Evolutionary conservation across 92 coral and sea anemone species (phyloP).

Genomic region (Muricea muricata): DNA sequence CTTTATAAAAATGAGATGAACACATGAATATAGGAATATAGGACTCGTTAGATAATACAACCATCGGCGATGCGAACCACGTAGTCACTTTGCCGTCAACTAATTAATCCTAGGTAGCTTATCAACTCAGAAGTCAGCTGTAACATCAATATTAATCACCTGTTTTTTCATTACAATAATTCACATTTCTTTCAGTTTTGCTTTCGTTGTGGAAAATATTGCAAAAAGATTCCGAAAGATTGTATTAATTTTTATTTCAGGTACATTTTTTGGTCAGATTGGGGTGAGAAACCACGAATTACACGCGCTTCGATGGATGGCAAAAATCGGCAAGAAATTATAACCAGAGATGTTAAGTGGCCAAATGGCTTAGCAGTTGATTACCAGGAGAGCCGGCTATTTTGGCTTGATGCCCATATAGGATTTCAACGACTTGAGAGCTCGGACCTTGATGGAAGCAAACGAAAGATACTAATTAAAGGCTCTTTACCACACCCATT

Average conservation of each 20-base stretch:
- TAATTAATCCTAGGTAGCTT: too few relatives aligned
- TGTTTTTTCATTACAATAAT: too few relatives aligned
- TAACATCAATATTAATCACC: too few relatives aligned
- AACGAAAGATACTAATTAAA: constrained; percentile 43
- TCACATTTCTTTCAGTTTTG: too few relatives aligned
- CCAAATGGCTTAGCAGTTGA: constrained; percentile 97
- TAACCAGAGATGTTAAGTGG: constrained; percentile 76
- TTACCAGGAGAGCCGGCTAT: constrained; percentile 67
- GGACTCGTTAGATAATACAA: too few relatives aligned
- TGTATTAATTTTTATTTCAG: constrained; percentile 47
- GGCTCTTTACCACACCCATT: constrained; percentile 66
- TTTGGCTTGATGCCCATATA: constrained; percentile 87
- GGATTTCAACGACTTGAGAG: constrained; percentile 5
- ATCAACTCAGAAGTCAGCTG: too few relatives aligned
- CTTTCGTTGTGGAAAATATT: too few relatives aligned
- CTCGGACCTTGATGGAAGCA: constrained; percentile 45
- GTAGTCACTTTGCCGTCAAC: too few relatives aligned
- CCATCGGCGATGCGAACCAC: too few relatives aligned
- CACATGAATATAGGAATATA: too few relatives aligned
- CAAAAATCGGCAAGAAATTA: constrained; percentile 64
- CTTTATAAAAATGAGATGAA: too few relatives aligned
- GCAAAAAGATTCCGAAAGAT: too few relatives aligned
- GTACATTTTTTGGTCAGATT: constrained; percentile 96
- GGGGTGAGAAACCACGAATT: constrained; percentile 90
- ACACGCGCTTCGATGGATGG: constrained; percentile 96